Evolutionary conservation across 2,797 vertebrate species (phyloP), one percentile per base, ranked within the genome.

Genomic region (Chelon auratus): DNA sequence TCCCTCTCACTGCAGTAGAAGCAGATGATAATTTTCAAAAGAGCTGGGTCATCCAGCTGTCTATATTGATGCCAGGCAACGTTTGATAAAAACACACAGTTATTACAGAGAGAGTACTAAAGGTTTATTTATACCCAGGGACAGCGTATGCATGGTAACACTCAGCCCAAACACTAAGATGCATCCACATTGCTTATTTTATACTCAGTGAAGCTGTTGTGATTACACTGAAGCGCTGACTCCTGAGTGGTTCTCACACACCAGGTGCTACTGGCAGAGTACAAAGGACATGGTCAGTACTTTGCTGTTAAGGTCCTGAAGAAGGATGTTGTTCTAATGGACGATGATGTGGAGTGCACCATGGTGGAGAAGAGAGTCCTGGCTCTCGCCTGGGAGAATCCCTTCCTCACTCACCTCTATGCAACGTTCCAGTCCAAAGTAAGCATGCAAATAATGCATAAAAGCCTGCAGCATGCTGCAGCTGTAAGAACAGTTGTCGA

Each of bases 331-430:
- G 98, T 99, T 37, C 93, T 99, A 64, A 98, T 99, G 70, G 97
- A 99, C 3, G 97, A 99, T 1, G 98, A 99, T 0, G 95, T 99
- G 71, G 98, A 99, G 72, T 99, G 98, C 60, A 99, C 97, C 72
- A 97, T 99, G 97, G 97, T 99, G 79, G 98, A 99, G 90, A 99
- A 99, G 86, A 93, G 98, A 64, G 97, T 99, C 75, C 93, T 99
- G 0, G 93, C 97, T 0, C 95, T 99, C 0, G 97, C 97, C 1
- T 97, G 96, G 95, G 96, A 98, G 66, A 97, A 97, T 64, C 97
- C 96, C 6, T 99, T 99, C 78, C 97, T 99, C 89, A 98, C 98
- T 0, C 97, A 99, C 64, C 96, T 99, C 48, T 97, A 95, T 88
- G 97, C 95, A 80, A 97, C 97, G 0, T 98, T 99, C 90, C 98